Base-by-base conservation (phyloP, 2,113 vertebrate species). In the Esox niger region DNA sequence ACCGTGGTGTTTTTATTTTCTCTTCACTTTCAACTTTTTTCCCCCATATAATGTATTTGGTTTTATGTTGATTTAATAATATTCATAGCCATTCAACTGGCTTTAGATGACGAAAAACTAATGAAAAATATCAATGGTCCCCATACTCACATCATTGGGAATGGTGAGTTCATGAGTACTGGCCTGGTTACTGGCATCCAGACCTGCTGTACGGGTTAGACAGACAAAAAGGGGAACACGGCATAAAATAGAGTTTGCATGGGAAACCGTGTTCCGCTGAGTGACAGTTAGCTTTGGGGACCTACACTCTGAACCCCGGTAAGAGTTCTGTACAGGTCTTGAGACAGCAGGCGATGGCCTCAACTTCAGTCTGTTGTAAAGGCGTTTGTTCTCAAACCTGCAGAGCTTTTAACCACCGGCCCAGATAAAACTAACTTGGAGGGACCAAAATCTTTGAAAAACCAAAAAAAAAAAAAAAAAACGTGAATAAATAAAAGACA, bases 111-210 rank as follows among this genome's bases (percentile, higher is more conserved):
- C 46, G 7, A 21, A 8, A 15, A 20, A 13, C 4, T n/a, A 52
- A 52, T 59, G 7, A 59, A 15, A 59, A 20, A n/a, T 17, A 7
- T 38, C 31, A 7, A 61, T 61, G 30, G 31, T 33, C 30, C 59
- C n/a, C n/a, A 25, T 95, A 96, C 96, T 97, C 94, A 98, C 96
- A 95, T 98, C 96, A 93, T 97, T 97, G 93, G 96, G 96, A 96
- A 98, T 98, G 95, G 95, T 95, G 94, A 98, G 96, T 93, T 97
- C 96, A 86, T 98, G 96, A 94, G 95, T 98, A 95, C 95, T 97
- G 95, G 96, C 94, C 84, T 94, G 95, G 90, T 95, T 91, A 92
- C 91, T 95, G 94, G 95, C 94, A 87, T 97, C 96, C 96, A 98
- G 79, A 97, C 95, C 95, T 98, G 93, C 84, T 88, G 77, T 80